These are phyloP conservation scores for Ceuthmochares aereus DNA, from an alignment of 2,113 vertebrate species.

Conservation along the genomic window DNA sequence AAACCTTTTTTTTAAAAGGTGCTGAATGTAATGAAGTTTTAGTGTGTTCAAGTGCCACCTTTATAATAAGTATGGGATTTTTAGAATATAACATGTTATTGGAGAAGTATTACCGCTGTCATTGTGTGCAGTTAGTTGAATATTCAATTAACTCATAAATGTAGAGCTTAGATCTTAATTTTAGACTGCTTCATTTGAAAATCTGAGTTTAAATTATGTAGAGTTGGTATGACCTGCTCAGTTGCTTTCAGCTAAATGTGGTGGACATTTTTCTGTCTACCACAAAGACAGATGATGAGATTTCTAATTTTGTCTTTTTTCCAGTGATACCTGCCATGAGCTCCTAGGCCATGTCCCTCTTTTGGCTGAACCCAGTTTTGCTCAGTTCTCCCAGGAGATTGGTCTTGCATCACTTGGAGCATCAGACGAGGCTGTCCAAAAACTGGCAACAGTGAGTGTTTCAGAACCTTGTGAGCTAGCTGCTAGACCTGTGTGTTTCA, in stretches of 20 bases:
- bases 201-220: background rate
- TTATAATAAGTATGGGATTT: background rate
- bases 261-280: background rate
- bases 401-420: slow-evolving; percentile 96
- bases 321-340: slow-evolving; percentile 96
- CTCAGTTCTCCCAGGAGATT: slow-evolving; percentile 98
- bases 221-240: background rate
- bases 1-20: background rate
- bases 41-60: background rate
- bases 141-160: background rate
- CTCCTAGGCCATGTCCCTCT: slow-evolving; percentile 95
- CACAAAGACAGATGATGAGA: background rate
- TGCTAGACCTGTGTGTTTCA: background rate
- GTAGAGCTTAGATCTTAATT: background rate
- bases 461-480: background rate
- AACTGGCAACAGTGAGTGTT: slow-evolving; percentile 91
- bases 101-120: background rate
- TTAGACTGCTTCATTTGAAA: background rate
- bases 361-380: slow-evolving; percentile 96
- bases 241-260: background rate
- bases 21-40: background rate
- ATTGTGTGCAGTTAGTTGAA: background rate
- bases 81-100: background rate
- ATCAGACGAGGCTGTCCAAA: slow-evolving; percentile 94
- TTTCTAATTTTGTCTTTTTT: slow-evolving; percentile 43